These are phyloP conservation scores for Drosophila sucinea DNA, from an alignment of 1,140 invertebrate genomes.

Conservation along the genomic window DNA sequence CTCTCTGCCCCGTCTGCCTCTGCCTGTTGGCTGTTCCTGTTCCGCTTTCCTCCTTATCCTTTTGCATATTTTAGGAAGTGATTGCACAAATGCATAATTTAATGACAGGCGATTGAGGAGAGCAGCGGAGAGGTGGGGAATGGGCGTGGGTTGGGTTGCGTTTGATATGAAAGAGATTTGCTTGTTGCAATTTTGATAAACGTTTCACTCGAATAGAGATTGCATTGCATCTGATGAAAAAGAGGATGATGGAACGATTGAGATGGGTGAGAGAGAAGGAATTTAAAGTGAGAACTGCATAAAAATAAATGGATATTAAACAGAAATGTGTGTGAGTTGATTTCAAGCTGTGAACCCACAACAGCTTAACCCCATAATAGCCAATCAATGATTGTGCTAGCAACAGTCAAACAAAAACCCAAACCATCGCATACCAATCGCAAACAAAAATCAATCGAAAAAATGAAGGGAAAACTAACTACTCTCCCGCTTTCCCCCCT, in stretches of 20 bases:
- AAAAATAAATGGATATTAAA: neutral
- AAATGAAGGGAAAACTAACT: constrained; percentile 33
- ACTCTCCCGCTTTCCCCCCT: neutral
- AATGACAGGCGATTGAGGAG: constrained; percentile 71
- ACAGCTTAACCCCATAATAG: constrained; percentile 31
- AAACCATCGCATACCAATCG: constrained; percentile 34
- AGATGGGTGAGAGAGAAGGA: neutral
- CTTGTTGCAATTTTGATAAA: constrained; percentile 50
- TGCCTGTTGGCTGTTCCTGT: neutral
- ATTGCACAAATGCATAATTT: constrained; percentile 80
- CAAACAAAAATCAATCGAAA: constrained; percentile 64
- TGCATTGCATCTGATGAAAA: constrained; percentile 1
- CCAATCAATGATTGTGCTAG: constrained; percentile 37
- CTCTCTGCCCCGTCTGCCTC: too few relatives aligned
- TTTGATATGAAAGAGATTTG: constrained; percentile 32
- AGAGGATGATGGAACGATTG: neutral
- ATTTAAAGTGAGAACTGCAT: neutral
- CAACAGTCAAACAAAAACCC: constrained; percentile 35
- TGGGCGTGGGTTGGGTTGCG: neutral
- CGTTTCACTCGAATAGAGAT: constrained; percentile 20
- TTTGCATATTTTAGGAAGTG: constrained; percentile 78
- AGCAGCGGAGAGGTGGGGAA: neutral
- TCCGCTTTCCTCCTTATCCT: constrained; percentile 11
- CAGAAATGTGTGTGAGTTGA: neutral
- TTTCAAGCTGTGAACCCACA: neutral